phyloP scores from a whole-genome alignment of 2,113 vertebrate genomes.

The Pedetes capensis region DNA sequence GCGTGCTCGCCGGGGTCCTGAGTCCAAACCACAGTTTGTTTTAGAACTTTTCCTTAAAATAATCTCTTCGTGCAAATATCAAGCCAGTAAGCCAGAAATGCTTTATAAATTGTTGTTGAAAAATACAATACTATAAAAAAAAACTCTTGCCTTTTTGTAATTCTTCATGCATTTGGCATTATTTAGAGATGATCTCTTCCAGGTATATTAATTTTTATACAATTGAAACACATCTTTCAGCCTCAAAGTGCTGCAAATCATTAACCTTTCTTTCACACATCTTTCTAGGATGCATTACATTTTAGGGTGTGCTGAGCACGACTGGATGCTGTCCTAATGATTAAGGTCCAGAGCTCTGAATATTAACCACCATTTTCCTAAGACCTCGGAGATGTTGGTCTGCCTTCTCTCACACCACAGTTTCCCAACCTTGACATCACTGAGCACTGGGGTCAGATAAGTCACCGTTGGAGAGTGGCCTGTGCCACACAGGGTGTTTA shows the following conservation, averaged over 20 bases:
- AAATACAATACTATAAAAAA: slow-evolving; percentile 58
- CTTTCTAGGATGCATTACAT: slow-evolving; percentile 25
- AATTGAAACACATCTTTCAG: background rate
- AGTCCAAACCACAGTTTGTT: slow-evolving; percentile 62
- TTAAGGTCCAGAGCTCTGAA: background rate
- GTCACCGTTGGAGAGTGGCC: background rate
- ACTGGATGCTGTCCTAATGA: slow-evolving; percentile 3
- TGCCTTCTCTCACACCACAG: background rate
- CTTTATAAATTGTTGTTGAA: slow-evolving; percentile 55
- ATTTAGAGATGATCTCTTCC: slow-evolving; percentile 39
- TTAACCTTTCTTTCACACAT: slow-evolving; percentile 1
- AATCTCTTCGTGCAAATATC: slow-evolving; percentile 65
- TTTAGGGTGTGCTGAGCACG: background rate
- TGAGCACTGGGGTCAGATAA: background rate
- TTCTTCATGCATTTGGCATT: slow-evolving; percentile 14
- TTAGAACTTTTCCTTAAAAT: slow-evolving; percentile 13
- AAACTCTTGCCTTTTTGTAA: slow-evolving; percentile 47
- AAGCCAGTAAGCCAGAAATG: slow-evolving; percentile 55
- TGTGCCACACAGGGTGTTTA: background rate
- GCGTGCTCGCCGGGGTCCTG: slow-evolving; percentile 4
- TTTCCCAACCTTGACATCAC: background rate
- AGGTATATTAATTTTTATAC: slow-evolving; percentile 8
- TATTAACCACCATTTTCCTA: background rate
- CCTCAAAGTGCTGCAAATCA: background rate
- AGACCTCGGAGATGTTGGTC: background rate